Conservation (phyloP, 2,888 invertebrate genomes). For the Chalcis sispes region DNA sequence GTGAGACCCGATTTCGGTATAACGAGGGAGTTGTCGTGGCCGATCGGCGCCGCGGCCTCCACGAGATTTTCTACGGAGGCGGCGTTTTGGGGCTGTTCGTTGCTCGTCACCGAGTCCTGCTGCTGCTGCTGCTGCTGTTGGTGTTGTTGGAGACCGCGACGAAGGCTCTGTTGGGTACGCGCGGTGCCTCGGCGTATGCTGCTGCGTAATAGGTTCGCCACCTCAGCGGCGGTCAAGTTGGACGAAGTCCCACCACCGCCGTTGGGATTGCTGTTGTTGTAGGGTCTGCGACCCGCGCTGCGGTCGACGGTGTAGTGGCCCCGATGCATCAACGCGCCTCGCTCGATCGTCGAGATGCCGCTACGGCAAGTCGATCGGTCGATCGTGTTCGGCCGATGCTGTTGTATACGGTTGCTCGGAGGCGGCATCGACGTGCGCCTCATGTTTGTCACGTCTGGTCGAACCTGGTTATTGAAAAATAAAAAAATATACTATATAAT, state of each 20-base stretch:
- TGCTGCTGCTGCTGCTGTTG: neutral
- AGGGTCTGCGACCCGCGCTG: slow-evolving; percentile 31
- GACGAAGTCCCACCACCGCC: slow-evolving; percentile 59
- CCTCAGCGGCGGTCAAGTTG: slow-evolving; percentile 79
- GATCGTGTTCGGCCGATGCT: slow-evolving; percentile 30
- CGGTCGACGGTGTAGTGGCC: slow-evolving; percentile 55
- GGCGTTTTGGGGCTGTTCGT: slow-evolving; percentile 58
- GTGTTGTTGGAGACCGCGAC: slow-evolving; percentile 63
- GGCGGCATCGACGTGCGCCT: slow-evolving; percentile 20
- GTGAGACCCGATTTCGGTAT: slow-evolving; percentile 62
- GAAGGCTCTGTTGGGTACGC: slow-evolving; percentile 69
- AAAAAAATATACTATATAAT: neutral
- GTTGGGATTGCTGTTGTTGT: slow-evolving; percentile 20
- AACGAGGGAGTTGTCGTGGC: slow-evolving; percentile 68
- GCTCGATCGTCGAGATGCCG: slow-evolving; percentile 4
- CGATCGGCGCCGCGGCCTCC: slow-evolving; percentile 74
- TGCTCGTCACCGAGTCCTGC: neutral
- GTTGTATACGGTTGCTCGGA: neutral
- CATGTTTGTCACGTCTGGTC: slow-evolving; percentile 62
- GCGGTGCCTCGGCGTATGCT: slow-evolving; percentile 78
- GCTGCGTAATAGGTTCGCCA: slow-evolving; percentile 79
- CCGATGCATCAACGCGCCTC: slow-evolving; percentile 16
- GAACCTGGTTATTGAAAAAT: slow-evolving; percentile 17
- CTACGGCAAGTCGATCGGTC: slow-evolving; percentile 30
- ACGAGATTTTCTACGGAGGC: slow-evolving; percentile 73